A percentile compares a stretch with the other conserved stretches of the same genome.
These are phyloP conservation scores for Nannospalax galili DNA, from an alignment of 2,113 vertebrate species.

Conservation along the genomic window DNA sequence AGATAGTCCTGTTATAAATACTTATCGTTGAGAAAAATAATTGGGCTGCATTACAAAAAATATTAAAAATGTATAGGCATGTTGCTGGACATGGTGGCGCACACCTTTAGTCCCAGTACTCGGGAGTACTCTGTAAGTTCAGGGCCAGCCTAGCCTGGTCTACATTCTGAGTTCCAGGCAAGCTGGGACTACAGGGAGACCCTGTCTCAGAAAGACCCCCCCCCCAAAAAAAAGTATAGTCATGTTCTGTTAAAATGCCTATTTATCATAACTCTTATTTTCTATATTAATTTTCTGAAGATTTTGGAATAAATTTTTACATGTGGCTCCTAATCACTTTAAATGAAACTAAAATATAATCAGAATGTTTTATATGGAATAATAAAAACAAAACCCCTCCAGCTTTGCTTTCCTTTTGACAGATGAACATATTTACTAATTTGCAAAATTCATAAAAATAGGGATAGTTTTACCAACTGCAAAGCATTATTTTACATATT, in stretches of 20 bases:
- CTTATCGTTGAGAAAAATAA: constrained; percentile 38
- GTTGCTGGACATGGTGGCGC: no score
- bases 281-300: constrained; percentile 37
- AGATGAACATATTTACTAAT: neutral
- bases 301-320: constrained; percentile 36
- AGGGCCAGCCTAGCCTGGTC: no score
- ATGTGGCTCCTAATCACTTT: neutral
- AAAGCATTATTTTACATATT: neutral
- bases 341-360: constrained; percentile 32
- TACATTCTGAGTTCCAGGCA: no score
- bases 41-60: constrained; percentile 36
- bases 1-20: neutral
- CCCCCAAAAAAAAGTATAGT: no score
- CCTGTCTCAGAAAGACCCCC: no score
- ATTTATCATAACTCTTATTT: no score
- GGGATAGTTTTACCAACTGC: neutral
- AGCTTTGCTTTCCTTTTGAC: constrained; percentile 9
- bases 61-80: neutral
- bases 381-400: neutral
- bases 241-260: neutral
- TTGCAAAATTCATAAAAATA: constrained; percentile 41
- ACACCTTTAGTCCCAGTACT: no score
- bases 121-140: no score
- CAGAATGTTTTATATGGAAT: neutral
- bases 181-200: no score